A percentile compares a stretch with the other conserved stretches of the same genome.
Conservation (phyloP, 2,113 vertebrate genomes). For the Rana temporaria region DNA sequence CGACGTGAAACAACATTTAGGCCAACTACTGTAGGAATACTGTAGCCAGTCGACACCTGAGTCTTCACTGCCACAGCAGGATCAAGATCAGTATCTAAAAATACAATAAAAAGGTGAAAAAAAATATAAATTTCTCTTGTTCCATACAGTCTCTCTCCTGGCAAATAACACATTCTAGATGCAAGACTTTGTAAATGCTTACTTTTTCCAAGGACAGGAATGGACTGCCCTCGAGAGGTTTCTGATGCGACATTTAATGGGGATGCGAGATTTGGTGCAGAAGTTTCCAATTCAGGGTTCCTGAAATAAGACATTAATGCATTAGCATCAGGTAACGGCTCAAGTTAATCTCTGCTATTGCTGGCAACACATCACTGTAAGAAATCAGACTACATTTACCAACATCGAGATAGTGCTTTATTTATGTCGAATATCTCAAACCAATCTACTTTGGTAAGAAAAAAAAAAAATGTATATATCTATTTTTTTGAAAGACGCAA, state of each 20-base stretch:
- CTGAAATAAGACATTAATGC: slow-evolving; percentile 56
- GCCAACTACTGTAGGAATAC: slow-evolving; percentile 73
- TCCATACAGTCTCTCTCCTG: too few relatives aligned
- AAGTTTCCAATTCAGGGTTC: slow-evolving; percentile 61
- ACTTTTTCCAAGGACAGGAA: slow-evolving; percentile 82
- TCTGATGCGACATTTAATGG: slow-evolving; percentile 61
- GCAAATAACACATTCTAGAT: background rate
- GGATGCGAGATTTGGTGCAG: slow-evolving; percentile 57
- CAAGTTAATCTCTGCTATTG: background rate
- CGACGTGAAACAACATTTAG: slow-evolving; percentile 68
- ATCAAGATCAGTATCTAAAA: slow-evolving; percentile 67
- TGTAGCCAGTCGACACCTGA: slow-evolving; percentile 66
- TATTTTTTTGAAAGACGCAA: too few relatives aligned
- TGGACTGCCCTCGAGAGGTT: slow-evolving; percentile 73
- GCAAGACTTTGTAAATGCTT: slow-evolving; percentile 62
- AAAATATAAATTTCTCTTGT: too few relatives aligned
- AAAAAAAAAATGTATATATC: too few relatives aligned
- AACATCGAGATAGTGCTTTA: too few relatives aligned
- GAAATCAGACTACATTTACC: too few relatives aligned
- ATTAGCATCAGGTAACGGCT: background rate
- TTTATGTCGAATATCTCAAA: too few relatives aligned
- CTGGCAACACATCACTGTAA: background rate
- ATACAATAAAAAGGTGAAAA: too few relatives aligned
- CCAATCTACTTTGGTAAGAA: too few relatives aligned
- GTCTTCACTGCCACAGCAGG: slow-evolving; percentile 63